Percentiles rank a stretch among this genome's conserved stretches.
Conservation (phyloP, 92 coral and sea anemone species). For the Epizoanthus rinbou region DNA sequence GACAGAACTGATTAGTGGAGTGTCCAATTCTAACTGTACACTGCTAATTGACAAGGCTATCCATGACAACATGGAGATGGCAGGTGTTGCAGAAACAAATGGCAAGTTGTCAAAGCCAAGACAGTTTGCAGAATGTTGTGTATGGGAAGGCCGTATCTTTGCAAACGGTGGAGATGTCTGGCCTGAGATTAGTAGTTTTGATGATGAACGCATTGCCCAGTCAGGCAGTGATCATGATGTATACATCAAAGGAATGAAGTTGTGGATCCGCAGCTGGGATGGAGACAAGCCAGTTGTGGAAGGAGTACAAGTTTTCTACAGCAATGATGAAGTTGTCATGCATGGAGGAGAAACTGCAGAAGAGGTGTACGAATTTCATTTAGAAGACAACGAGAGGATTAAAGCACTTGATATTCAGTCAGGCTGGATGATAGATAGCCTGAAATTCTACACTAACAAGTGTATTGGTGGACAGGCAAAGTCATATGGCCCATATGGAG, state of each 20-base stretch:
- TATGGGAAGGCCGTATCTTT: constrained; percentile 56
- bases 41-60: constrained; percentile 50
- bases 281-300: constrained; percentile 86
- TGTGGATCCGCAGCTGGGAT: constrained; percentile 93
- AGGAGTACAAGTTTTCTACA: constrained; percentile 75
- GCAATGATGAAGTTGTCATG: constrained; percentile 54
- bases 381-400: constrained; percentile 77
- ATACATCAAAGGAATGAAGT: constrained; percentile 78
- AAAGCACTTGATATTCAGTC: constrained; percentile 63
- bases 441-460: constrained; percentile 74
- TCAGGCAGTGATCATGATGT: constrained; percentile 50
- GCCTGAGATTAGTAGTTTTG: constrained; percentile 36
- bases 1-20: background rate
- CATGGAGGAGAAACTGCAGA: constrained; percentile 68
- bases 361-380: constrained; percentile 68
- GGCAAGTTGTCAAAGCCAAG: constrained; percentile 67
- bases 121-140: constrained; percentile 53
- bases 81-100: constrained; percentile 21
- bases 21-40: constrained; percentile 30
- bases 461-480: constrained; percentile 47
- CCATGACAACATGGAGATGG: background rate
- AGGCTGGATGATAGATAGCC: constrained; percentile 85
- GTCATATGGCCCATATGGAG: constrained; percentile 81
- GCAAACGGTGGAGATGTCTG: constrained; percentile 61
- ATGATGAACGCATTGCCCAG: constrained; percentile 34